These are phyloP conservation scores for Neodiprion virginianus DNA, from an alignment of 1,140 invertebrate genomes.

Conservation along the genomic window DNA sequence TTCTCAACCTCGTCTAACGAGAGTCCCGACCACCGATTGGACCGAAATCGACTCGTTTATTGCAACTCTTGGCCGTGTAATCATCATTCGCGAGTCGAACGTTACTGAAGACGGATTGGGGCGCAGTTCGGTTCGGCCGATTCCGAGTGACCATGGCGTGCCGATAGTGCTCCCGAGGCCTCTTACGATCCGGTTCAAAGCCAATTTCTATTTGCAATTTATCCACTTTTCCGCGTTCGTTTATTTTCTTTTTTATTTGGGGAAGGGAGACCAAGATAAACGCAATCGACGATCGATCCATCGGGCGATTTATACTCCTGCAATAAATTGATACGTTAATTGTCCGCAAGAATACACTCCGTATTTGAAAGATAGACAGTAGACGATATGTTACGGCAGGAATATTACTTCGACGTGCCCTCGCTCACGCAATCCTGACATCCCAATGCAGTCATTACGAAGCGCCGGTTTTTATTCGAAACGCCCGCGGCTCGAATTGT, in stretches of 20 bases:
- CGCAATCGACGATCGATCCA: background rate
- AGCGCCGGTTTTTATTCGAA: background rate
- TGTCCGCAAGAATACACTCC: no score
- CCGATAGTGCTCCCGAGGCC: background rate
- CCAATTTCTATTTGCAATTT: background rate
- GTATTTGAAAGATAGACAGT: background rate
- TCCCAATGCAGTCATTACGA: background rate
- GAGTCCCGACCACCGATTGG: background rate
- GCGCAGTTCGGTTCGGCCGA: background rate
- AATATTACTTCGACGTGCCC: background rate
- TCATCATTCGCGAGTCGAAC: conserved; percentile 7
- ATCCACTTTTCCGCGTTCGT: background rate
- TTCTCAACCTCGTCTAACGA: background rate
- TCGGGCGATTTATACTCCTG: background rate
- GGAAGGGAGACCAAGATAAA: background rate
- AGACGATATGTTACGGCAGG: background rate
- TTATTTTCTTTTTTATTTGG: background rate
- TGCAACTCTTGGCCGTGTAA: background rate
- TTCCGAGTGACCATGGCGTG: background rate
- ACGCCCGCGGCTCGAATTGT: no score
- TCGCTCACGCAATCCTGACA: background rate
- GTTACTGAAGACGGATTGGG: background rate
- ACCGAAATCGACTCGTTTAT: background rate
- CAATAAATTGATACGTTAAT: background rate
- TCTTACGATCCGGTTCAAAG: background rate